Evolutionary conservation across 2,113 vertebrate species (phyloP), one percentile per base, ranked within the genome.

Genomic region (Procavia capensis): DNA sequence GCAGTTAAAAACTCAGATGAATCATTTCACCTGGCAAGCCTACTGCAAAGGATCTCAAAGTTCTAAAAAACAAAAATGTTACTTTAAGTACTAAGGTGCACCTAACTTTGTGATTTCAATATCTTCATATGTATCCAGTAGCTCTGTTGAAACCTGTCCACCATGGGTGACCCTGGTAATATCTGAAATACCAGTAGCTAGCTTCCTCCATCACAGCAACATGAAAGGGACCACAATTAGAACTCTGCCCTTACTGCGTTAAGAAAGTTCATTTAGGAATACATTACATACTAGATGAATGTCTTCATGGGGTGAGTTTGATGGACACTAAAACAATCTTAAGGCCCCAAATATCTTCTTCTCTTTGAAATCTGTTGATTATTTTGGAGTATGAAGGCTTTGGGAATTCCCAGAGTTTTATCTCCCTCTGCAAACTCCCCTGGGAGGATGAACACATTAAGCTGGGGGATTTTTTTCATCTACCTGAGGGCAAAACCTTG

Each of bases 321-420:
- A 78, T 34, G 41, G 59, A 43, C 13, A 78, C 19, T 96, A 19
- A 79, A 81, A 90, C 90, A 66, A 9, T 76, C 70, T 78, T 87
- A 22, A 66, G 20, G 36, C 34, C 39, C n/a, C 14, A 81, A 92
- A 70, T 87, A 66, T 61, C n/a, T 75, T 78, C 63, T 88, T 20
- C 34, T 80, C 45, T 43, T 88, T 57, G 68, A 93, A 91, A 88
- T 88, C 68, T 93, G 41, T 66, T 93, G 22, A 79, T 95, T 80
- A 84, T 41, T 43, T 54, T 92, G 47, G 24, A 68, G 3, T 0
- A 0, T 47, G 50, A 92, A 96, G 64, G 25, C 45, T 84, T 92
- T 95, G 47, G 59, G 39, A 41, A 88, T 75, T 93, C 39, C 8
- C 5, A 80, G 78, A 89, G 11, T 94, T 59, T 91, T 50, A 83